Evolutionary conservation across 2,113 vertebrate species (phyloP), one percentile per base, ranked within the genome.

Genomic region (Circaetus gallicus): DNA sequence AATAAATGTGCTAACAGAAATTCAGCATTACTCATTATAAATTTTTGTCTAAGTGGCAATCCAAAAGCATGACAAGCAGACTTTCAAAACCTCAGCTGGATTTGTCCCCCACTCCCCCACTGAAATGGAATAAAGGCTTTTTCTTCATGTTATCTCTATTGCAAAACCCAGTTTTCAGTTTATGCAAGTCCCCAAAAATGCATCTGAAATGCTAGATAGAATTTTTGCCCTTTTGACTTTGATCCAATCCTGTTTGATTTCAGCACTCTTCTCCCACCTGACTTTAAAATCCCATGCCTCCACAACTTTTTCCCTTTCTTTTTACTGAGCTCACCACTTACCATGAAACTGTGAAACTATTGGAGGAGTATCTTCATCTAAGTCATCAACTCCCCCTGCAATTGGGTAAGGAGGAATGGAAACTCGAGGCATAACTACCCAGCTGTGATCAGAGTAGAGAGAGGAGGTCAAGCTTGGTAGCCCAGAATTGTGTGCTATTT

Each of bases 381-480:
- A 98, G 97, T 99, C 99, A 69, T 99, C 99, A 52, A 99, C 99
- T 31, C 99, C 99, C 4, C 99, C 99, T 24, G 99, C 99, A 78
- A 99, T 99, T 47, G 99, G 99, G 95, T 99, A 99, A 9, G 99
- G 99, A 15, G 99, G 99, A 94, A 99, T 99, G 59, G 99, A 99
- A 53, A 99, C 99, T 62, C 99, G 98, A 15, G 99, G 99, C 99
- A 99, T 99, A 78, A 99, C 99, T 91, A 99, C 99, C 99, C 99
- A 99, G 97, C 99, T 99, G 98, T 99, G 99, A 94, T 99, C 99
- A 3, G 99, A 99, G 97, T 99, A 99, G 28, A 99, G 99, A 36
- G 99, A 99, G 49, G 99, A 99, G 6, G 99, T 99, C 91, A 99
- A 97, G 95, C 98, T 99, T 28, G 99, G 99, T 62, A 99, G 97